phyloP scores from a whole-genome alignment of 2,113 vertebrate genomes.

The Saccopteryx bilineata region DNA sequence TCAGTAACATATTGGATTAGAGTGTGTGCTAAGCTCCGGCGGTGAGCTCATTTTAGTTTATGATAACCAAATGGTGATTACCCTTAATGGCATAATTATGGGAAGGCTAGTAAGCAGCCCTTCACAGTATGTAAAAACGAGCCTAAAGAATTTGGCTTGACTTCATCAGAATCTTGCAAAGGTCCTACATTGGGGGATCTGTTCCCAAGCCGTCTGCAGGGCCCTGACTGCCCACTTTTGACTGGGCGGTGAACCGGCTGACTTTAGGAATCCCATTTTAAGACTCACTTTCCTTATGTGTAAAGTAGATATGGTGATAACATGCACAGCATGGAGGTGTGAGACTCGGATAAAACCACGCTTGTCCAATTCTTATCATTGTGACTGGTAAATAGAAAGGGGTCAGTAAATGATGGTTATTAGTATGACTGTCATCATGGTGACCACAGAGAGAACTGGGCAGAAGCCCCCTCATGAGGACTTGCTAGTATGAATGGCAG shows the following conservation, averaged over 20 bases:
- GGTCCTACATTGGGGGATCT: not conserved
- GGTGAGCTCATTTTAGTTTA: constrained; percentile 45
- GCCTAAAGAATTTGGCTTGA: constrained; percentile 26
- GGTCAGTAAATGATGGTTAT: not conserved
- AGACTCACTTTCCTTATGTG: not conserved
- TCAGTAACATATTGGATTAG: not conserved
- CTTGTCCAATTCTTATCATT: not conserved
- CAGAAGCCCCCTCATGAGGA: not conserved
- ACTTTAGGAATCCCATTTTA: not conserved
- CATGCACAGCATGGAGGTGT: too few species aligned
- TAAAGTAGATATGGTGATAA: not conserved
- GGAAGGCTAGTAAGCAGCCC: not conserved
- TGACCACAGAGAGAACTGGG: not conserved
- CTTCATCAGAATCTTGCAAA: not conserved
- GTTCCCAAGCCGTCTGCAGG: not conserved
- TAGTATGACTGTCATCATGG: not conserved
- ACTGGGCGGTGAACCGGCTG: not conserved
- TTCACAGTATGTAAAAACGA: constrained; percentile 40
- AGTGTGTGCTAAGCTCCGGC: not conserved
- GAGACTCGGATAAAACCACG: not conserved
- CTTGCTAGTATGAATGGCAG: not conserved
- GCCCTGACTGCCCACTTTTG: not conserved
- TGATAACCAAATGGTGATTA: constrained; percentile 31
- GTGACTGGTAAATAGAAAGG: not conserved
- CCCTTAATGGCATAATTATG: constrained; percentile 2